Base-by-base conservation (phyloP, 2,888 invertebrate genomes). In the Chrysodeixis includens region DNA sequence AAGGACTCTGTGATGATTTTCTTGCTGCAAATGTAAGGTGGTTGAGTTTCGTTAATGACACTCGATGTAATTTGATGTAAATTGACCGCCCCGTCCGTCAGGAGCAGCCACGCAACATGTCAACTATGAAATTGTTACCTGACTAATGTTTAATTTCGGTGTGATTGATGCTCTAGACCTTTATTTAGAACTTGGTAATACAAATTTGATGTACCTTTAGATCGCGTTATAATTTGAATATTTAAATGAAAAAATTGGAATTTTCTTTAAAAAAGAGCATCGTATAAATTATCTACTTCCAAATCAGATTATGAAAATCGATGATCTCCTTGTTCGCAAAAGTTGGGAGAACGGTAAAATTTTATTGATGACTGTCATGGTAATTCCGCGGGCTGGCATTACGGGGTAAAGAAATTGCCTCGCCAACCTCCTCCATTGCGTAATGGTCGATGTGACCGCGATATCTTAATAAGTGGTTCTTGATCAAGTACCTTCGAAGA, bases 381-480 rank as follows among this genome's bases (percentile, higher is more conserved):
- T 83, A 86, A 87, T 88, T 79, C 66, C 63, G 35, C 59, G 64
- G 73, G 69, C 84, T 83, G 85, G 80, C 86, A 90, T 91, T 90
- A 90, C 84, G 77, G 81, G 78, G 81, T 78, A 86, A 86, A 86
- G 88, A 87, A 89, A 90, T 89, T 89, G 85, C 86, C 71, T 71
- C 81, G 82, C 85, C 75, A 76, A 74, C 79, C 83, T 79, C 83
- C 84, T 83, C 76, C 81, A 84, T 88, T 88, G 87, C 88, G 87
- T 93, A 92, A 92, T 91, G 86, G 88, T 79, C 85, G 90, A 92
- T 92, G 88, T 92, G 92, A 90, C 92, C 92, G 87, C 88, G 91
- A 92, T 94, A 93, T 93, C 93, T 92, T 93, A 93, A 94, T 94
- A 93, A 93, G 92, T 89, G 92, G 92, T 89, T 93, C 85, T 87